Base-by-base conservation (phyloP, 2,888 invertebrate species). In the Apamea epomidion region DNA sequence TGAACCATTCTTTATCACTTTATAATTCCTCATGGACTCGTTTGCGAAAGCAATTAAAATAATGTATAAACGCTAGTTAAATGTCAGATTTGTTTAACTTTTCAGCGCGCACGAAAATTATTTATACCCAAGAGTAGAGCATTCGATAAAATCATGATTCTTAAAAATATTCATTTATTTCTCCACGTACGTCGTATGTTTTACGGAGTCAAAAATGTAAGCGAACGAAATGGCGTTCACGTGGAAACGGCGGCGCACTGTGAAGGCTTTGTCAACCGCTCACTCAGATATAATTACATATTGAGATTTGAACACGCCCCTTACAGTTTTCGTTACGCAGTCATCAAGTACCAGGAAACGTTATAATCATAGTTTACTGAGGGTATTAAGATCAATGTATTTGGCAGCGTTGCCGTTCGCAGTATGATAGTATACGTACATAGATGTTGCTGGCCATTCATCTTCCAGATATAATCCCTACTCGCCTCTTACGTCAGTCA, bases 191-290 rank as follows among this genome's bases (percentile, higher is more conserved):
- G 80, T 73, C 80, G 78, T 81, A 81, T 88, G 77, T 81, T 80
- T 77, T 73, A 68, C 78, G 85, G 65, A 88, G 84, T 86, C 87
- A 87, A 82, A 80, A 83, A 87, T 87, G 79, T 84, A 45, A 69
- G 78, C 76, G 83, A 87, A 79, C 73, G 73, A 76, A 82, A 81
- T 76, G 78, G 87, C 89, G 85, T 87, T 88, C 88, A 87, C 71
- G 87, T 88, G 88, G 88, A 88, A 88, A 88, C 85, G 82, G 85
- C 87, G 82, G 83, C 82, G 71, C 82, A 80, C 85, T 78, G 81
- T 83, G 42, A 88, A 87, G 78, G 75, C 86, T 87, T 86, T 86
- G 86, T 84, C 54, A 87, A 68, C 80, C 82, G 76, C 81, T 84
- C 89, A 85, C 73, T 86, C 80, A 78, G 80, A 86, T 82, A 85